Evolutionary conservation across 2,113 vertebrate species (phyloP).

Genomic region (Puntigrus tetrazona): DNA sequence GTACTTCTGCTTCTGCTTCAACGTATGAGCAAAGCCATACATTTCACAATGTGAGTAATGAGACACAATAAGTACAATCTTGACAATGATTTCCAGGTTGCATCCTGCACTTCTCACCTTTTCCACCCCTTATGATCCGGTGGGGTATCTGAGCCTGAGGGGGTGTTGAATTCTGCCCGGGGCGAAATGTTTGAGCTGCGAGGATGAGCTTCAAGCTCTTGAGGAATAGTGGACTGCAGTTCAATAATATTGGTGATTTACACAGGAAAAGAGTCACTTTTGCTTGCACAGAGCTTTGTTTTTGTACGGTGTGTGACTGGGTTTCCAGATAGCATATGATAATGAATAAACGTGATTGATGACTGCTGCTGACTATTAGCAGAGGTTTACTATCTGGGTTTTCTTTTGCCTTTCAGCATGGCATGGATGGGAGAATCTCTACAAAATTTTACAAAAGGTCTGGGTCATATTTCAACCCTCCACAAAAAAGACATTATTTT

Average conservation of each 20-base stretch:
- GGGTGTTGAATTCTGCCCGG: not conserved
- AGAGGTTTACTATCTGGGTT: not conserved
- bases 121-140: not conserved
- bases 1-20: not conserved
- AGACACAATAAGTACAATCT: not conserved
- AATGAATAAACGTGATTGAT: not conserved
- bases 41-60: not conserved
- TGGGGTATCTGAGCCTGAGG: conserved; percentile 6
- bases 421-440: not conserved
- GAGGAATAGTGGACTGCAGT: not conserved
- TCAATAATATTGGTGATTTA: not conserved
- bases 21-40: not conserved
- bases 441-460: not conserved
- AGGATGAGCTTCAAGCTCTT: not conserved
- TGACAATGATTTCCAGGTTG: not conserved
- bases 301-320: not conserved
- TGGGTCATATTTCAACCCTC: not conserved
- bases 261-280: not conserved
- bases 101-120: conserved; percentile 15
- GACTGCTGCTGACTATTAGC: not conserved
- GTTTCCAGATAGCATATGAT: not conserved
- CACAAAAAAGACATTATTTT: not conserved
- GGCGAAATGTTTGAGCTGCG: not conserved
- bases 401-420: not conserved
- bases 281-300: not conserved